Conservation (phyloP, 2,888 invertebrate species). For the Tinea pellionella region DNA sequence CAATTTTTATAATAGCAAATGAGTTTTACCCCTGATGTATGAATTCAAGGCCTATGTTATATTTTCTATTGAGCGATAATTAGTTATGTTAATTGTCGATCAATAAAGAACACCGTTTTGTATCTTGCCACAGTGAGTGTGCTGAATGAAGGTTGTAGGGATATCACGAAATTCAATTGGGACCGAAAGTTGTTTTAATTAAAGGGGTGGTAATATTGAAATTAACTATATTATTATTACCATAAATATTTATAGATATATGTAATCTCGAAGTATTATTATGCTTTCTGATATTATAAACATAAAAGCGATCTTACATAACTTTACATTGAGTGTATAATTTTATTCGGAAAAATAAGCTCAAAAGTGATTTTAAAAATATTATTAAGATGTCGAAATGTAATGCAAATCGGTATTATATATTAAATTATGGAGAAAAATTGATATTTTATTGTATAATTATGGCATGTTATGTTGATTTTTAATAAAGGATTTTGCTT, state of each 20-base stretch:
- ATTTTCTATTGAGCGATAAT: not conserved
- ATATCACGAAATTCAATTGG: not conserved
- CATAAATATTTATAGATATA: not conserved
- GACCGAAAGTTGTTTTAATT: not conserved
- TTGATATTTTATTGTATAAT: not conserved
- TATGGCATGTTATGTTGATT: not conserved
- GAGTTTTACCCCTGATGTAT: not conserved
- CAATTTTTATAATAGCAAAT: not conserved
- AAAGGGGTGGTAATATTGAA: not conserved
- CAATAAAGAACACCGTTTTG: not conserved
- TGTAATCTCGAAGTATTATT: slow-evolving; percentile 1
- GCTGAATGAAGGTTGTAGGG: not conserved
- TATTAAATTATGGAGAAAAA: not conserved
- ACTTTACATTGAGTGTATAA: not conserved
- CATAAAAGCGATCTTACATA: not conserved
- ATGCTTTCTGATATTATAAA: not conserved
- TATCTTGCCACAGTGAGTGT: not conserved
- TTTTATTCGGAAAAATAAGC: not conserved
- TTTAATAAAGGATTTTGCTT: not conserved
- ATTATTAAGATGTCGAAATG: not conserved
- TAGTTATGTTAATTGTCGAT: not conserved
- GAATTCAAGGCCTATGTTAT: not conserved
- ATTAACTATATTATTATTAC: too few relatives aligned
- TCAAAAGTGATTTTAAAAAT: not conserved
- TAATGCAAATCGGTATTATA: not conserved